Percentiles rank a stretch among this genome's conserved stretches.
These are phyloP conservation scores for Sphecodes monilicornis DNA, from an alignment of 2,888 invertebrate genomes.

Conservation along the genomic window DNA sequence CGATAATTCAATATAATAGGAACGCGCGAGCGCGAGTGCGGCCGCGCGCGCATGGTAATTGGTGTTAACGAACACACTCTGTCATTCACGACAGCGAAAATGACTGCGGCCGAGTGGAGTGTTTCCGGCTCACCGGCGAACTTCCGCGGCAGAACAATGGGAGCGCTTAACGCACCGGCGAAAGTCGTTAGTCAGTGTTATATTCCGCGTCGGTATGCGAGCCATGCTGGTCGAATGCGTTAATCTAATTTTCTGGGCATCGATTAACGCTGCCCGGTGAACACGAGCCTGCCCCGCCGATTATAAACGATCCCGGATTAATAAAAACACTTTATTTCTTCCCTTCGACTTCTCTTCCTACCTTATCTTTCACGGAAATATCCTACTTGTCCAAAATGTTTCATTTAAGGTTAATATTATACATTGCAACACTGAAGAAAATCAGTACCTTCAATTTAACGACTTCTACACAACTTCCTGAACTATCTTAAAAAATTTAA, in stretches of 20 bases:
- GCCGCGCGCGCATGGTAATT: slow-evolving; percentile 65
- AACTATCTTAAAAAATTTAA: too few relatives aligned
- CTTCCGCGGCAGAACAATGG: slow-evolving; percentile 74
- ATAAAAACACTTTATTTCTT: not conserved
- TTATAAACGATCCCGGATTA: slow-evolving; percentile 25
- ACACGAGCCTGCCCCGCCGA: slow-evolving; percentile 16
- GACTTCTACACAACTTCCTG: too few relatives aligned
- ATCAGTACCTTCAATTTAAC: too few relatives aligned
- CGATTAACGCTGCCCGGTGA: slow-evolving; percentile 59
- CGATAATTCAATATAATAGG: slow-evolving; percentile 69
- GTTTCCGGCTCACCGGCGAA: slow-evolving; percentile 73
- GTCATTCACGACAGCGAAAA: slow-evolving; percentile 73
- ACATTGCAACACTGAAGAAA: too few relatives aligned
- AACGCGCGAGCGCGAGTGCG: slow-evolving; percentile 24
- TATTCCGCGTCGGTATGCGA: slow-evolving; percentile 61
- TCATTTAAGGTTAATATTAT: too few relatives aligned
- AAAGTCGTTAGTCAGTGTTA: slow-evolving; percentile 73
- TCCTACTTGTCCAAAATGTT: too few relatives aligned
- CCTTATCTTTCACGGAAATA: not conserved
- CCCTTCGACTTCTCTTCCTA: not conserved
- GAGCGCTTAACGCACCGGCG: slow-evolving; percentile 74
- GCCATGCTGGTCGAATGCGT: slow-evolving; percentile 61
- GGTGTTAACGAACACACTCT: slow-evolving; percentile 73
- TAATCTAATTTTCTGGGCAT: slow-evolving; percentile 69
- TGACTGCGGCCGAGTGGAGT: slow-evolving; percentile 71